These are phyloP conservation scores for Lasioglossum pauxillum DNA, from an alignment of 2,888 invertebrate genomes.

Conservation along the genomic window DNA sequence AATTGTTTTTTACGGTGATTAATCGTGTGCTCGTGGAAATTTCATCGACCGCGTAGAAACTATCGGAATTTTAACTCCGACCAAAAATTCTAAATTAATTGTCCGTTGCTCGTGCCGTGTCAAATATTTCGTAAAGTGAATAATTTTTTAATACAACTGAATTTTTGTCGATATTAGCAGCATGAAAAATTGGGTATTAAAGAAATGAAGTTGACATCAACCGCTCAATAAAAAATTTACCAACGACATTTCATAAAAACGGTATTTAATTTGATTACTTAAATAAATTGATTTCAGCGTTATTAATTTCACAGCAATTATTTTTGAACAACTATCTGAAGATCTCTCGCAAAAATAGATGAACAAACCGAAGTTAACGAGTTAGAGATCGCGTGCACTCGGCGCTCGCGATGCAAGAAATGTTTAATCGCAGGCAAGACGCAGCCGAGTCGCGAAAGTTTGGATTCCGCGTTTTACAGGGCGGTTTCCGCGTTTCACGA, in stretches of 20 bases:
- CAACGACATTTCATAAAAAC: too few relatives aligned
- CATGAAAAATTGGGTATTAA: not conserved
- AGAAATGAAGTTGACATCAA: not conserved
- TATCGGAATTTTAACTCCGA: not conserved
- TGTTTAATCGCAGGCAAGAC: not conserved
- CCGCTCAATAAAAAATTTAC: too few relatives aligned
- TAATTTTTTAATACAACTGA: not conserved
- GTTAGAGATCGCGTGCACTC: not conserved
- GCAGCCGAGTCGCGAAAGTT: conserved; percentile 14
- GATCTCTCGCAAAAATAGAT: not conserved
- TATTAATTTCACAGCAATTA: too few relatives aligned
- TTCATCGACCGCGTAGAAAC: not conserved
- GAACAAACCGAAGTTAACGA: not conserved
- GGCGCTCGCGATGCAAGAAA: not conserved
- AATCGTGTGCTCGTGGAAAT: not conserved
- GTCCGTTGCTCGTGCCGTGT: too few relatives aligned
- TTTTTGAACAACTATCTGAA: not conserved
- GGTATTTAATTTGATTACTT: too few relatives aligned
- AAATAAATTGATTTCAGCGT: not conserved
- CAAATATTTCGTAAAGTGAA: not conserved
- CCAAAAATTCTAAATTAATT: not conserved
- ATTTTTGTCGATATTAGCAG: not conserved
- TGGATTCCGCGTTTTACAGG: conserved; percentile 27
- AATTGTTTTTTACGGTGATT: conserved; percentile 22
- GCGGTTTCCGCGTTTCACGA: conserved; percentile 45